These are phyloP conservation scores for Neuroscelio doddi DNA, from an alignment of 2,888 invertebrate genomes.

Conservation along the genomic window DNA sequence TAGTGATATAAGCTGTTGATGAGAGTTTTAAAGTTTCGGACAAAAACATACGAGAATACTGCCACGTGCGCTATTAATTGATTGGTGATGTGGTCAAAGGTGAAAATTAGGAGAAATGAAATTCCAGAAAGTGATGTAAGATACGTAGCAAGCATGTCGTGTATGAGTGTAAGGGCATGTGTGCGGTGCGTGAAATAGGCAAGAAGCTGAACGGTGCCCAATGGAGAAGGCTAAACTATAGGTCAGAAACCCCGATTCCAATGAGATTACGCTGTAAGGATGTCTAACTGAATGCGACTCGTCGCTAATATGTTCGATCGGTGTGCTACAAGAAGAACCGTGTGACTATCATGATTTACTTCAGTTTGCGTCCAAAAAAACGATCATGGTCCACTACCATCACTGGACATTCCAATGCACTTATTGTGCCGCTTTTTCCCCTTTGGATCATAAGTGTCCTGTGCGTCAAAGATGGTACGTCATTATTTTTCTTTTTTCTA, in stretches of 20 bases:
- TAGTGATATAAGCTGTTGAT: background rate
- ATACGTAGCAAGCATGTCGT: conserved; percentile 16
- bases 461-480: conserved; percentile 69
- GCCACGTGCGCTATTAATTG: conserved; percentile 37
- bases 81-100: conserved; percentile 6
- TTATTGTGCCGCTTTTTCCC: conserved; percentile 62
- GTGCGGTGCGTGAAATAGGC: conserved; percentile 8
- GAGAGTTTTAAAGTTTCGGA: background rate
- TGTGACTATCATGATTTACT: conserved; percentile 66
- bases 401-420: conserved; percentile 51
- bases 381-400: conserved; percentile 42
- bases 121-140: background rate
- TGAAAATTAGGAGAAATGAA: background rate
- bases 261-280: background rate
- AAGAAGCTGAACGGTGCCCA: background rate
- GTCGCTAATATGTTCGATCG: conserved; percentile 40
- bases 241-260: background rate
- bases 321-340: conserved; percentile 42
- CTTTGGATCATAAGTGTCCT: conserved; percentile 68
- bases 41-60: conserved; percentile 15
- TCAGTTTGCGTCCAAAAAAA: conserved; percentile 55
- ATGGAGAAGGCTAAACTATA: background rate
- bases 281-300: conserved; percentile 22
- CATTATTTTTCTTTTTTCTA: no score
- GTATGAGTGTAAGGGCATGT: conserved; percentile 13